Conservation (phyloP, 2,797 vertebrate genomes). For the Meda fulgida region DNA sequence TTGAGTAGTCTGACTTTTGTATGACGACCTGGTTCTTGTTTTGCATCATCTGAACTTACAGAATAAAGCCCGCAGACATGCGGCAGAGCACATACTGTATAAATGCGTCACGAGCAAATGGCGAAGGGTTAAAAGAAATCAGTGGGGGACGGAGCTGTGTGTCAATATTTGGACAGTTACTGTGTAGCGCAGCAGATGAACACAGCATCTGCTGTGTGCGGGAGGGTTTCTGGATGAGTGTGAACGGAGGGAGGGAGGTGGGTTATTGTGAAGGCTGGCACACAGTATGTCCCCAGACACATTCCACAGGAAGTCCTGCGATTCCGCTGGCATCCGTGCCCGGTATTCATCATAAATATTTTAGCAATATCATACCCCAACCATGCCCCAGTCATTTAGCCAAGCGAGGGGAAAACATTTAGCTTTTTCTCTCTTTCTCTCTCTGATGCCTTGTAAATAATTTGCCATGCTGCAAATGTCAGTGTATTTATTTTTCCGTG, state of each 20-base stretch:
- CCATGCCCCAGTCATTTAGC: conserved; percentile 65
- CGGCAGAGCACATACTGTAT: background rate
- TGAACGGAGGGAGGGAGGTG: conserved; percentile 26
- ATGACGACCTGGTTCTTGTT: background rate
- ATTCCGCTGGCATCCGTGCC: conserved; percentile 57
- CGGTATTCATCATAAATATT: conserved; percentile 68
- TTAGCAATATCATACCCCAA: conserved; percentile 64
- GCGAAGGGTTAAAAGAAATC: conserved; percentile 62
- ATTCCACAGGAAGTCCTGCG: conserved; percentile 63
- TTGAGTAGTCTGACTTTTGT: background rate
- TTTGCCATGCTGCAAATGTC: conserved; percentile 66
- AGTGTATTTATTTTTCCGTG: conserved; percentile 67
- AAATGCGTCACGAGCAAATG: conserved; percentile 21
- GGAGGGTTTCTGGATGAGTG: conserved; percentile 51
- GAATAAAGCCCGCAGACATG: background rate
- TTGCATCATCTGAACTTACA: background rate
- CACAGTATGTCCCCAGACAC: conserved; percentile 58
- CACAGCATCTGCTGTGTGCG: conserved; percentile 73
- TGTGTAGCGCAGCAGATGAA: conserved; percentile 75
- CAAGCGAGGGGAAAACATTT: conserved; percentile 59
- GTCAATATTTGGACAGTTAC: conserved; percentile 77
- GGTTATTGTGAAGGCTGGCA: conserved; percentile 58
- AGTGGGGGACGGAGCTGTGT: conserved; percentile 63
- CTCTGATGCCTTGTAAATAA: conserved; percentile 59
- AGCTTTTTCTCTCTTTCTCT: conserved; percentile 29